A percentile compares a stretch with the other conserved stretches of the same genome.
These are phyloP conservation scores for Latrodectus hesperus DNA, from an alignment of 2,888 invertebrate species.

Conservation along the genomic window DNA sequence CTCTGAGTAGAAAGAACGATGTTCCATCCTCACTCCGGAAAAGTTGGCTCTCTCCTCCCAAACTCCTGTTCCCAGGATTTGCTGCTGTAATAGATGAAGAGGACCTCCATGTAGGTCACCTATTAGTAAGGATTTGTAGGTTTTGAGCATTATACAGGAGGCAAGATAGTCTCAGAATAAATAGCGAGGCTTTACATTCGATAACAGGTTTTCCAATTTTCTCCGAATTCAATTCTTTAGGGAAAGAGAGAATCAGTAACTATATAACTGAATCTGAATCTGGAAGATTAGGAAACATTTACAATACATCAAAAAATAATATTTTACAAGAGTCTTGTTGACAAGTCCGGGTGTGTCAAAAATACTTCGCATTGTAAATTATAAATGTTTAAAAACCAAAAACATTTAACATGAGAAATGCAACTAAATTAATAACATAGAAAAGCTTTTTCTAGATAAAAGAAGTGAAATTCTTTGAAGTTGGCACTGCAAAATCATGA, in stretches of 20 bases:
- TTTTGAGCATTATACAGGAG: not conserved
- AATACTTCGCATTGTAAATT: too few species aligned
- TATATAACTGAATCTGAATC: not conserved
- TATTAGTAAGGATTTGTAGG: slow-evolving; percentile 47
- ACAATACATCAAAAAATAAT: not conserved
- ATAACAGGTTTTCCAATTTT: not conserved
- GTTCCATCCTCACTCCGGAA: slow-evolving; percentile 47
- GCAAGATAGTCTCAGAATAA: not conserved
- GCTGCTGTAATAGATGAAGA: slow-evolving; percentile 59
- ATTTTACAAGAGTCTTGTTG: not conserved
- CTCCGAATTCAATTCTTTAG: not conserved
- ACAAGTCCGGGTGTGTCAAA: too few species aligned
- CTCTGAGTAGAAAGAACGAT: slow-evolving; percentile 57
- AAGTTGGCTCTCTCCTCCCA: slow-evolving; percentile 47
- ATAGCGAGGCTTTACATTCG: not conserved
- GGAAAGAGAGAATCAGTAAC: not conserved
- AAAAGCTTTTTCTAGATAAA: too few species aligned
- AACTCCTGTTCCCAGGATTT: slow-evolving; percentile 60
- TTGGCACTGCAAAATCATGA: too few species aligned
- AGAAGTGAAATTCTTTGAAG: too few species aligned
- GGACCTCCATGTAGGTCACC: slow-evolving; percentile 56
- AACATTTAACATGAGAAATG: too few species aligned
- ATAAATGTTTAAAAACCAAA: too few species aligned
- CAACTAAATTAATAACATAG: too few species aligned
- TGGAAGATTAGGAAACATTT: not conserved